phyloP scores from a whole-genome alignment of 2,797 vertebrate genomes.

The Poeciliopsis presidionis region DNA sequence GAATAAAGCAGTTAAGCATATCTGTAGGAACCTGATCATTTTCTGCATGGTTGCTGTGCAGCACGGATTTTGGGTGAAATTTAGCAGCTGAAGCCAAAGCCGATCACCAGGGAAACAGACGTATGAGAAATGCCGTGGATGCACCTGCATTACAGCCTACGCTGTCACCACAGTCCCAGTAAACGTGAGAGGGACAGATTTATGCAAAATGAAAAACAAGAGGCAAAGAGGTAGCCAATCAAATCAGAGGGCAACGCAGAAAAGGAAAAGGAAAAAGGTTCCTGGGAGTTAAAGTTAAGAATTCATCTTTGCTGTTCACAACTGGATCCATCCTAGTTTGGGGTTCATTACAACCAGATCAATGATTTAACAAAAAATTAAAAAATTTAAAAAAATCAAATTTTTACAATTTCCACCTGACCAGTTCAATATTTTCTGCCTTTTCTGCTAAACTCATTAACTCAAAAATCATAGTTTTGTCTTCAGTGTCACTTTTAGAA shows the following conservation, averaged over 20 bases:
- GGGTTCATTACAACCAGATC: neutral
- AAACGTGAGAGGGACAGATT: neutral
- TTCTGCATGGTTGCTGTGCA: neutral
- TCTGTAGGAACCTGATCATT: neutral
- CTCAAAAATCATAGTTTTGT: neutral
- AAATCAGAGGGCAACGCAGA: neutral
- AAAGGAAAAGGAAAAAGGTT: neutral
- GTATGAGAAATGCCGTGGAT: neutral
- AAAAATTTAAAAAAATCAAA: neutral
- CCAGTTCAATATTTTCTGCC: neutral
- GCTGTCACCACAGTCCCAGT: neutral
- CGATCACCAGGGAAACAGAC: neutral
- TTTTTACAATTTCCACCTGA: neutral
- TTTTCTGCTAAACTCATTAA: neutral
- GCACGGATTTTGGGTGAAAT: neutral
- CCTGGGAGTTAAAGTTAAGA: neutral
- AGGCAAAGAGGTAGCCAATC: neutral
- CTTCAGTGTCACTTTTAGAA: neutral
- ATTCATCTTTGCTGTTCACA: neutral
- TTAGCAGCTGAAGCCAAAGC: neutral
- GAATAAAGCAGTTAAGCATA: neutral
- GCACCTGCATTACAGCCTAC: neutral
- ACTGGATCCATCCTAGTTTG: neutral
- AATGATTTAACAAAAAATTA: too few relatives aligned
- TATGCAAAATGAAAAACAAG: neutral